Base-by-base conservation (phyloP, 2,888 invertebrate genomes). In the Cecidostiba fungosa region DNA sequence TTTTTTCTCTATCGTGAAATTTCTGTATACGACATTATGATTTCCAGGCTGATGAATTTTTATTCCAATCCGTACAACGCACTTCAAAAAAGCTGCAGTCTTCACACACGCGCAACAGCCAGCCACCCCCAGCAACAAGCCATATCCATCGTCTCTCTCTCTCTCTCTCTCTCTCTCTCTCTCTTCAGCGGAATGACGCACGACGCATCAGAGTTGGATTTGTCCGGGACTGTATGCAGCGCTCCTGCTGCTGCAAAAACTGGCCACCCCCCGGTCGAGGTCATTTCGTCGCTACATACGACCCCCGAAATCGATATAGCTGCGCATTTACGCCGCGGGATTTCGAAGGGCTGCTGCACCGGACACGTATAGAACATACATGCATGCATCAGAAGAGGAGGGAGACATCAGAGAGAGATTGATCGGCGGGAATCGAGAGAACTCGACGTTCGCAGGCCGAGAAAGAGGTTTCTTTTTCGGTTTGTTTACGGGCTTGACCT, bases 241-340 rank as follows among this genome's bases (percentile, higher is more conserved):
- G 54, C n/a, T n/a, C n/a, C n/a, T n/a, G n/a, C 19, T 16, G 19
- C 54, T 59, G 54, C 62, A 66, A 66, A 66, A 14, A 66, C 62
- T 6, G 54, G 6, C 62, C 26, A 1, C 10, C 23, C 23, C 59
- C 23, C 62, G 62, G 29, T 66, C 29, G 62, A 26, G 62, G 29
- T 66, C 62, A 29, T 66, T 29, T 66, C 62, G 23, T 29, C 29
- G 23, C 29, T 66, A 8, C 26, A 26, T 14, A 3, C 62, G 23
- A 29, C 54, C 54, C n/a, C 54, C 54, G 54, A 59, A 59, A 59
- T 59, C 54, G 54, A 59, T 59, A 59, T 59, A 59, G 54, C 62
- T 66, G 26, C 8, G 62, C 62, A 66, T 26, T 66, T 66, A 66
- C 62, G 29, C 62, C n/a, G 23, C 54, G n/a, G 54, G 54, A 59